A percentile compares a stretch with the other conserved stretches of the same genome.
These are phyloP conservation scores for Lasioglossum marginatum DNA, from an alignment of 2,888 invertebrate species.

Conservation along the genomic window DNA sequence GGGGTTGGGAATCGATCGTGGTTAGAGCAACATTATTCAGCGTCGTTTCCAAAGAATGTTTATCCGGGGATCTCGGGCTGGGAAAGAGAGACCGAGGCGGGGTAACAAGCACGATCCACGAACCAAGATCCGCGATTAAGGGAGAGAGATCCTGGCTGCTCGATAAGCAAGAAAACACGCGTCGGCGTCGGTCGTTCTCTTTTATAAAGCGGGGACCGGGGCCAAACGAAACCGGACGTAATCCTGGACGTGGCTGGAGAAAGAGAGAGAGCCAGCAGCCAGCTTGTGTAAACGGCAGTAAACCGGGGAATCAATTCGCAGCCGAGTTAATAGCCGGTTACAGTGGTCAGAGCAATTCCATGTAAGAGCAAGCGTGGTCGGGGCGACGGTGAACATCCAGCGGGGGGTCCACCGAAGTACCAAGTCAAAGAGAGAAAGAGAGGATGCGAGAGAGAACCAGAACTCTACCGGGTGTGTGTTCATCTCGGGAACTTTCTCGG, in stretches of 20 bases:
- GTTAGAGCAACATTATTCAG: background rate
- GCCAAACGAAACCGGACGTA: conserved; percentile 8
- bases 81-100: background rate
- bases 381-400: conserved; percentile 55
- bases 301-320: conserved; percentile 77
- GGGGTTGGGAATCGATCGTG: background rate
- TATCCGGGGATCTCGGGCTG: background rate
- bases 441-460: conserved; percentile 22
- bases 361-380: conserved; percentile 63
- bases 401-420: conserved; percentile 42
- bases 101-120: conserved; percentile 1
- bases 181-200: conserved; percentile 11
- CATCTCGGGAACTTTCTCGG: conserved; percentile 55
- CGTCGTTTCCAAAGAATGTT: background rate
- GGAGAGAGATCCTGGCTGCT: background rate
- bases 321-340: conserved; percentile 75
- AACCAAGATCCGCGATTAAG: background rate
- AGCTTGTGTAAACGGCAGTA: conserved; percentile 70
- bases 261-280: conserved; percentile 5
- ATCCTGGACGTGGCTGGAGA: background rate
- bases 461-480: conserved; percentile 65
- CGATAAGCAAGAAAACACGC: conserved; percentile 12
- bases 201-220: background rate
- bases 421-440: conserved; percentile 57
- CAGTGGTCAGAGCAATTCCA: conserved; percentile 71